Percentiles rank a stretch among this genome's conserved stretches.
These are phyloP conservation scores for Uloborus plumipes DNA, from an alignment of 2,888 invertebrate species.

Conservation along the genomic window DNA sequence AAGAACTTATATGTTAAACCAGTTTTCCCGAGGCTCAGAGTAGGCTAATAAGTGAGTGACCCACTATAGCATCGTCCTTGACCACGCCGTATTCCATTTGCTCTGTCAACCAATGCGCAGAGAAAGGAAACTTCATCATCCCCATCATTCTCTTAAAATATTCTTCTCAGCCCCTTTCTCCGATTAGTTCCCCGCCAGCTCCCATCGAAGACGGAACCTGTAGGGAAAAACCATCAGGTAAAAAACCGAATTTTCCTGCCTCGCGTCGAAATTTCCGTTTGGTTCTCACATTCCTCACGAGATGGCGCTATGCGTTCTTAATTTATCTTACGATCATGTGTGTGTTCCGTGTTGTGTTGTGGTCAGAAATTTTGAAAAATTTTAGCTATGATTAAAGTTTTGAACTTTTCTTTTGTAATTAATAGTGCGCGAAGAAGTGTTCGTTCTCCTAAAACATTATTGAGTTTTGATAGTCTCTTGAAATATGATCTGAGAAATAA, in stretches of 20 bases:
- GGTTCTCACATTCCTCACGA: conserved; percentile 11
- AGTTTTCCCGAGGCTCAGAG: conserved; percentile 38
- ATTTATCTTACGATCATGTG: too few species aligned
- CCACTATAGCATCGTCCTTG: conserved; percentile 58
- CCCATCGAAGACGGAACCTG: conserved; percentile 33
- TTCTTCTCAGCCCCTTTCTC: conserved; percentile 46
- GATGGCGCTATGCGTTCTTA: conserved; percentile 34
- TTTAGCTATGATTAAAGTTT: background rate
- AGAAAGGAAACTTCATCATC: conserved; percentile 26
- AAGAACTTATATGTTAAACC: conserved; percentile 26
- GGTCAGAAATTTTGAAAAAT: background rate
- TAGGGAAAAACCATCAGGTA: conserved; percentile 26
- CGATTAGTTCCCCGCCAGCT: conserved; percentile 49
- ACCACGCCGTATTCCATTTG: conserved; percentile 52
- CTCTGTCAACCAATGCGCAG: conserved; percentile 36
- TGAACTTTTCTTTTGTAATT: background rate
- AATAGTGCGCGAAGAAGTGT: background rate
- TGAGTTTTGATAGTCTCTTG: too few species aligned
- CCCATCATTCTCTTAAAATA: conserved; percentile 47
- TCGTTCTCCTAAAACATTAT: background rate
- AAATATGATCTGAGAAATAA: too few species aligned
- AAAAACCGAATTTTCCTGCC: background rate
- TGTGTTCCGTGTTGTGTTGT: too few species aligned
- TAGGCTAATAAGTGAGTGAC: conserved; percentile 43
- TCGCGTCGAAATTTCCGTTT: too few species aligned